Evolutionary conservation across 2,888 invertebrate genomes (phyloP), one percentile per base, ranked within the genome.

Genomic region (Platycnemis pennipes): DNA sequence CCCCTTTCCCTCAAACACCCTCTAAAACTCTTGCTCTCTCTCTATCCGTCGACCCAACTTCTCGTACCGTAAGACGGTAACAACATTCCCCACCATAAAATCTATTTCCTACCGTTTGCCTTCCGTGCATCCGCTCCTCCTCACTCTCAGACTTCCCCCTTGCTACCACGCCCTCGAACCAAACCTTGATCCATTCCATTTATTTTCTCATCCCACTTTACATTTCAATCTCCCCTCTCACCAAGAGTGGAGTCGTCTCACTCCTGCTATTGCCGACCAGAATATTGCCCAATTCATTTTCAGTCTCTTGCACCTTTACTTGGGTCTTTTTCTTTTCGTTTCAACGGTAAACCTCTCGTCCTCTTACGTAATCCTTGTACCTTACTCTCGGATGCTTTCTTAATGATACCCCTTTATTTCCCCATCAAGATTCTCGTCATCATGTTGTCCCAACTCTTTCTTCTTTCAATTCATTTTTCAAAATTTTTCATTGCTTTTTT

Each of bases 71-170:
- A 37, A 77, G 77, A 37, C 77, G 77, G 37, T 77, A 77, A 77
- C 77, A 37, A 77, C 77, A 77, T 77, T 77, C 37, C 77, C 77
- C 31, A 77, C 37, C 77, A 77, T 77, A 77, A 77, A 77, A 77
- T 77, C 37, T 37, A 77, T 37, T 77, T 77, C 77, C 77, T 77
- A 13, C 77, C 77, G 37, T 77, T 77, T 77, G 77, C 45, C 46
- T 87, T 87, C 46, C 45, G 4, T 16, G n/a, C 87, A 87, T 44
- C 13, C 5, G 8, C 87, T 26, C 46, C 87, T 45, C n/a, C 45
- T 2, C 86, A 22, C 0, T 22, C 44, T 8, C 44, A 86, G 42
- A 19, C 44, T 42, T 26, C 46, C 77, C 44, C 44, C 19, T n/a
- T 2, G n/a, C n/a, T 87, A 26, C 44, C 45, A 86, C 44, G 11